Percentiles rank a stretch among this genome's conserved stretches.
Evolutionary conservation across 2,888 invertebrate species (phyloP).

Genomic region (Epsilonema sp.): DNA sequence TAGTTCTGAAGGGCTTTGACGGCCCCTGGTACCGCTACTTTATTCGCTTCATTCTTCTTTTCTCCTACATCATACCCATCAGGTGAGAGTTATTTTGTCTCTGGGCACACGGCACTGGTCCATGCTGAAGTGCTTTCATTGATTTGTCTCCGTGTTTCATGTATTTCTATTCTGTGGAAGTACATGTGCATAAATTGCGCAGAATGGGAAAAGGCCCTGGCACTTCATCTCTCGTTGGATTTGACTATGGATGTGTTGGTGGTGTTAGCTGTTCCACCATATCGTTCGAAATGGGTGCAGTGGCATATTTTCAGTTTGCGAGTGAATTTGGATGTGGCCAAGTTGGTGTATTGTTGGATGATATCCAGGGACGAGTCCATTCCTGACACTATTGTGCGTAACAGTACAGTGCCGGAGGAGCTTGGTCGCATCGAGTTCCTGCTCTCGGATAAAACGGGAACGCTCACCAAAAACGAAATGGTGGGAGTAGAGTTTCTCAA

Average conservation of each 20-base stretch:
- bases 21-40: slow-evolving; percentile 92
- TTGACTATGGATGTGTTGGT: not conserved
- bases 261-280: not conserved
- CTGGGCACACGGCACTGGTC: too few relatives aligned
- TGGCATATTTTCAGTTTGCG: slow-evolving; percentile 59
- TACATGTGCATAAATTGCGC: too few relatives aligned
- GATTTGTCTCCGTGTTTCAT: too few relatives aligned
- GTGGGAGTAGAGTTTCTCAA: slow-evolving; percentile 25
- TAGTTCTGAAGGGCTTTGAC: slow-evolving; percentile 74
- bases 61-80: slow-evolving; percentile 97
- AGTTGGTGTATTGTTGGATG: slow-evolving; percentile 87
- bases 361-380: slow-evolving; percentile 83
- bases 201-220: too few relatives aligned
- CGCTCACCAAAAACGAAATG: slow-evolving; percentile 96
- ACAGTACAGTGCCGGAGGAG: slow-evolving; percentile 96
- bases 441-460: slow-evolving; percentile 95
- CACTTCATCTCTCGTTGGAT: too few relatives aligned
- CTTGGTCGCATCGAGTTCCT: slow-evolving; percentile 84
- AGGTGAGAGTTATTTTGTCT: slow-evolving; percentile 41
- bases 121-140: too few relatives aligned
- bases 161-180: too few relatives aligned
- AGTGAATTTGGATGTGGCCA: slow-evolving; percentile 96
- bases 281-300: too few relatives aligned
- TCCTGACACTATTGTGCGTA: slow-evolving; percentile 77
- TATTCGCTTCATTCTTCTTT: slow-evolving; percentile 83